phyloP scores from a whole-genome alignment of 1,140 invertebrate genomes.

The Dolichoris vasculosae region DNA sequence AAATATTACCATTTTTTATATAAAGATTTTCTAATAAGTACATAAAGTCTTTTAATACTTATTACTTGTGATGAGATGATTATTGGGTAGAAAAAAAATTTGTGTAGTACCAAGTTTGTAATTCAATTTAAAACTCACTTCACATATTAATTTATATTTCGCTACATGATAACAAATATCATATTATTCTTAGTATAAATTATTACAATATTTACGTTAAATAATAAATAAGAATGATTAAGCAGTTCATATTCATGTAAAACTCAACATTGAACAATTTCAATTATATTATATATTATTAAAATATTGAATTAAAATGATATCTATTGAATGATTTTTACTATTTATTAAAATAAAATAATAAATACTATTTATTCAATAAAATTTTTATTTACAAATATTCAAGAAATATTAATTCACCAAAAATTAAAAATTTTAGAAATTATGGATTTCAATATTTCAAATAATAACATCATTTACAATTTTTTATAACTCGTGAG shows the following conservation, averaged over 20 bases:
- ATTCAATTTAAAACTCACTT: not conserved
- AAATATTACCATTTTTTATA: not conserved
- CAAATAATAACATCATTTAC: slow-evolving; percentile 10
- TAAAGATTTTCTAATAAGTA: slow-evolving; percentile 18
- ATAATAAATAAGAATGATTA: not conserved
- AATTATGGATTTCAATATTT: not conserved
- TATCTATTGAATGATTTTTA: not conserved
- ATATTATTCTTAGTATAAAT: not conserved
- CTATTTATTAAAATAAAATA: not conserved
- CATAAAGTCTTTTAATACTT: slow-evolving; percentile 23
- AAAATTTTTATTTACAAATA: not conserved
- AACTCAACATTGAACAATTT: not conserved
- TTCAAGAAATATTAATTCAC: not conserved
- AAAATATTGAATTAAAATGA: not conserved
- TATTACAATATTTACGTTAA: not conserved
- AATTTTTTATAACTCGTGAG: slow-evolving; percentile 24
- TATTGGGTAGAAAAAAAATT: not conserved
- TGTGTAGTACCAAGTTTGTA: not conserved
- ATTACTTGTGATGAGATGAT: slow-evolving; percentile 5
- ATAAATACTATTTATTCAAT: no score
- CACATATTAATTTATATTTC: not conserved
- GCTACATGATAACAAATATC: not conserved
- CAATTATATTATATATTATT: not conserved
- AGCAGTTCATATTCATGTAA: not conserved
- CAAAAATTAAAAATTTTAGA: not conserved